A percentile compares a stretch with the other conserved stretches of the same genome.
These are phyloP conservation scores for Ranitomeya imitator DNA, from an alignment of 2,113 vertebrate species.

Conservation along the genomic window DNA sequence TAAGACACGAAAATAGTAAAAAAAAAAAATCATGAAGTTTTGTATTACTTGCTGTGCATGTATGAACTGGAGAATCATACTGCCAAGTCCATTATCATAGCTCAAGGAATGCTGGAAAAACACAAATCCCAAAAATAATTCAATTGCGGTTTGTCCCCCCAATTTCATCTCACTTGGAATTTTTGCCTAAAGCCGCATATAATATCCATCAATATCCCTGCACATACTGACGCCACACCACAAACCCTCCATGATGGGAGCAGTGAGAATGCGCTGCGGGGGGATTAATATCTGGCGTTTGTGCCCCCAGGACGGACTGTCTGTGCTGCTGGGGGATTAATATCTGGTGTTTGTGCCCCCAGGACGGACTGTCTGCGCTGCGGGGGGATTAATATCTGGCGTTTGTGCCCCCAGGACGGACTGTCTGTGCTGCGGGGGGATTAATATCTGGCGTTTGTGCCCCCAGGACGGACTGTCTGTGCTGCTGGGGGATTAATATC, in stretches of 20 bases:
- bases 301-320: neutral
- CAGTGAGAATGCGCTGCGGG: neutral
- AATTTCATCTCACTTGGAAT: no score
- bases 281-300: neutral
- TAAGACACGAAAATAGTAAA: no score
- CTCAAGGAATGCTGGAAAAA: no score
- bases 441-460: neutral
- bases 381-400: neutral
- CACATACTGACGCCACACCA: neutral
- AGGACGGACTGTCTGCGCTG: neutral
- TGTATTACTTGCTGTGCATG: no score
- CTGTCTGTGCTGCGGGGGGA: neutral
- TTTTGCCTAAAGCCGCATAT: no score
- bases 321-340: neutral
- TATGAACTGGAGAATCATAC: no score
- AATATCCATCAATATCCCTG: neutral
- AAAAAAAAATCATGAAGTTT: no score
- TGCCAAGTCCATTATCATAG: no score
- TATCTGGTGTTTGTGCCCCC: neutral
- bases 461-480: neutral
- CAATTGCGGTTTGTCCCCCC: no score
- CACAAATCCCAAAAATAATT: no score
- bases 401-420: neutral
- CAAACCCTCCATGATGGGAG: no score
- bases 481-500: no score